Evolutionary conservation across 2,113 vertebrate genomes (phyloP).

Genomic region (Lepus timidus): DNA sequence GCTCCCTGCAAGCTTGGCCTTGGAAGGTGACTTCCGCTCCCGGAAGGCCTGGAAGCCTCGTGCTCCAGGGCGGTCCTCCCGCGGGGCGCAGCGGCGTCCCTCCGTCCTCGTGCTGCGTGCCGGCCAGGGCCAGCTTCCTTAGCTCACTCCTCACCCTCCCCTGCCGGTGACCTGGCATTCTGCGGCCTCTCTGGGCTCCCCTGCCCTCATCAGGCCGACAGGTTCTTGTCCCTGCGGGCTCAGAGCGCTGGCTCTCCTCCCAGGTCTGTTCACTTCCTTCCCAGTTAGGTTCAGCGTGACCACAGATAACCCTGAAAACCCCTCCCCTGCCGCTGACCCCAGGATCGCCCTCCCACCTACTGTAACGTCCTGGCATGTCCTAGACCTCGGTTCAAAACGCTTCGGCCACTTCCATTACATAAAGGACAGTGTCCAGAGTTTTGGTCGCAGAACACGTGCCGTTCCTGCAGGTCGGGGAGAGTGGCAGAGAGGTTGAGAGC

Average conservation of each 20-base stretch:
- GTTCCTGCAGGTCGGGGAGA: neutral
- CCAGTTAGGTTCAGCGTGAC: neutral
- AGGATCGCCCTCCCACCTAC: neutral
- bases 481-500: neutral
- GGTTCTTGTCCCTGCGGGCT: neutral
- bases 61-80: neutral
- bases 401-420: neutral
- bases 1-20: neutral
- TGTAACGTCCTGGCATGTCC: too few species aligned
- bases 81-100: neutral
- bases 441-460: neutral
- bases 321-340: neutral
- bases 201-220: neutral
- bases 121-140: fast-evolving
- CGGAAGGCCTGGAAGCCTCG: neutral
- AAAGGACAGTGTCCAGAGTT: neutral
- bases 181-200: neutral
- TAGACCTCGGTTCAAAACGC: neutral
- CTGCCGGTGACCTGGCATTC: neutral
- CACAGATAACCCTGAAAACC: neutral
- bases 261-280: constrained; percentile 18
- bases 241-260: neutral
- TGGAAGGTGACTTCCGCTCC: neutral
- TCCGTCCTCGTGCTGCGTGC: fast-evolving
- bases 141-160: neutral